Percentiles rank a stretch among this genome's conserved stretches.
phyloP scores from a whole-genome alignment of 2,888 invertebrate genomes.

The Ochropleura leucogaster region DNA sequence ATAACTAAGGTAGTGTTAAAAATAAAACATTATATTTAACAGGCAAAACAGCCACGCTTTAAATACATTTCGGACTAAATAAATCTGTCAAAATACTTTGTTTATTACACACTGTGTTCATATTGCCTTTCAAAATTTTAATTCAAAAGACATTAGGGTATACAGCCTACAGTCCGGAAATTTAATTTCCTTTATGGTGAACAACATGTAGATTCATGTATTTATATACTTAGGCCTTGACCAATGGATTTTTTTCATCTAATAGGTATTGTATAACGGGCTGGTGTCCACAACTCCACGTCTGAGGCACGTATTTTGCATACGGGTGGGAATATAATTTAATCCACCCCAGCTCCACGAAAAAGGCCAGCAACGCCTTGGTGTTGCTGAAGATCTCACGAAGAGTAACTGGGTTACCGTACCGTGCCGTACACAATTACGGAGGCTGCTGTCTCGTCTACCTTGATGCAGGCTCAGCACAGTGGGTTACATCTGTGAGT shows the following conservation, averaged over 20 bases:
- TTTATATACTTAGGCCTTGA: slow-evolving; percentile 37
- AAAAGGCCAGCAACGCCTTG: too few species aligned
- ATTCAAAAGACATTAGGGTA: slow-evolving; percentile 56
- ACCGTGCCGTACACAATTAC: too few species aligned
- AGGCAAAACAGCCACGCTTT: slow-evolving; percentile 22
- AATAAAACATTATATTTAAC: slow-evolving; percentile 32
- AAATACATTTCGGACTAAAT: slow-evolving; percentile 52
- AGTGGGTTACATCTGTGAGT: too few species aligned
- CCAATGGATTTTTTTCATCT: slow-evolving; percentile 31
- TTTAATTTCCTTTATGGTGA: slow-evolving; percentile 65
- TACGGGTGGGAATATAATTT: too few species aligned
- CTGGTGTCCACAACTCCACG: neutral
- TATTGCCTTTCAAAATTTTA: slow-evolving; percentile 62
- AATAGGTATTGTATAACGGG: slow-evolving; percentile 21
- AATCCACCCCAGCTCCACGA: too few species aligned
- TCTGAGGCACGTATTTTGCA: too few species aligned
- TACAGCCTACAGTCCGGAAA: slow-evolving; percentile 57
- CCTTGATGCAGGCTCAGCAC: too few species aligned
- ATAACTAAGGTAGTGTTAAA: neutral
- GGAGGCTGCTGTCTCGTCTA: too few species aligned
- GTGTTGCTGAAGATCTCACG: too few species aligned
- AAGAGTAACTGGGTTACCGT: too few species aligned
- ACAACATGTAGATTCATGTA: slow-evolving; percentile 35
- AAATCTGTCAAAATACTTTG: slow-evolving; percentile 66
- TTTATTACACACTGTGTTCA: slow-evolving; percentile 55